A percentile compares a stretch with the other conserved stretches of the same genome.
phyloP scores from a whole-genome alignment of 2,113 vertebrate genomes.

The Cnemophilus loriae region DNA sequence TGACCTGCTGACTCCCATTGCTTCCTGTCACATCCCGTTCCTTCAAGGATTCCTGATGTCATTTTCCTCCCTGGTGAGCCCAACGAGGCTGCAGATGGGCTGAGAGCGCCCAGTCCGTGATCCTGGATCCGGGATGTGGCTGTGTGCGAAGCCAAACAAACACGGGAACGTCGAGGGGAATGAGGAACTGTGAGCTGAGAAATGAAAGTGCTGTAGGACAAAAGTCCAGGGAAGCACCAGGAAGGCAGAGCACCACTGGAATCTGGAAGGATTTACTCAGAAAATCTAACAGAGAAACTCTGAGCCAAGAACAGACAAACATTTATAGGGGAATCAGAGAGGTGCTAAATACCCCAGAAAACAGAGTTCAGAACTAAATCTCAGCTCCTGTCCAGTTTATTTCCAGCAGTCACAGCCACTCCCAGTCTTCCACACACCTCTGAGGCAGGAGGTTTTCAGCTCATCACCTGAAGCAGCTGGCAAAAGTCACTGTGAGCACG shows the following conservation, averaged over 20 bases:
- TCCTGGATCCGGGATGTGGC: neutral
- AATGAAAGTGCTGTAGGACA: neutral
- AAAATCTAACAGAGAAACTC: neutral
- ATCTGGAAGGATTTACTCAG: neutral
- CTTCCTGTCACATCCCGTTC: neutral
- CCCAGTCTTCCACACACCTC: neutral
- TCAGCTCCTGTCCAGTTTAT: neutral
- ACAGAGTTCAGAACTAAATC: neutral
- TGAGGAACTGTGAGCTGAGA: neutral
- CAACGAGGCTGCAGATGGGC: neutral
- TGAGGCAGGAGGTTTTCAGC: neutral
- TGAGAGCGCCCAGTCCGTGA: neutral
- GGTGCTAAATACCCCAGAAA: neutral
- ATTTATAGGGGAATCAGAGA: neutral
- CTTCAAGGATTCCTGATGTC: neutral
- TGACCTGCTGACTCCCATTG: neutral
- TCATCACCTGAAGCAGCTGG: neutral
- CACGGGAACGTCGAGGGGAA: rapidly evolving
- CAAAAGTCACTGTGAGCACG: neutral
- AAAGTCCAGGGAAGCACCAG: neutral
- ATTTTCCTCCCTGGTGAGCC: neutral
- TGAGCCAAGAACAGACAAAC: neutral
- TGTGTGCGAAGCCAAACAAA: neutral
- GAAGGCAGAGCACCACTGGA: neutral
- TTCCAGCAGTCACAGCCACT: neutral